Conservation (phyloP, 1,140 invertebrate species). For the Chrysopa pallens region DNA sequence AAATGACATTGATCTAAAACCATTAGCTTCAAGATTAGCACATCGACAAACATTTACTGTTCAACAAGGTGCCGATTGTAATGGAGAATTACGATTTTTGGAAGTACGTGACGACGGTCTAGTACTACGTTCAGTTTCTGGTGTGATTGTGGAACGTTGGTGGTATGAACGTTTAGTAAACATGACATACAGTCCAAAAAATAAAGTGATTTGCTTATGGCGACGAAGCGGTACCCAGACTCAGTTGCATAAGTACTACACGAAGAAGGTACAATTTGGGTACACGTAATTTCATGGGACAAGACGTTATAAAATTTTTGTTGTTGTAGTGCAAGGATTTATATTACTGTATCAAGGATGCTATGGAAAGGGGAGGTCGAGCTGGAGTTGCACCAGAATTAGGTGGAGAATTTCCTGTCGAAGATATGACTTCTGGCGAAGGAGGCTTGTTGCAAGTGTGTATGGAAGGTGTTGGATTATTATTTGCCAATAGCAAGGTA, state of each 20-base stretch:
- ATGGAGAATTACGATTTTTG: slow-evolving; percentile 86
- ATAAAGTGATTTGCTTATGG: slow-evolving; percentile 92
- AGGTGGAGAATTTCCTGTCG: slow-evolving; percentile 96
- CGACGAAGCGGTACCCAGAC: slow-evolving; percentile 75
- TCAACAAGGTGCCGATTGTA: slow-evolving; percentile 79
- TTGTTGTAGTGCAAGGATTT: slow-evolving; percentile 84
- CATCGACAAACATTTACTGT: slow-evolving; percentile 97
- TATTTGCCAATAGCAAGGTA: slow-evolving; percentile 99
- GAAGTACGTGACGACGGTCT: slow-evolving; percentile 97
- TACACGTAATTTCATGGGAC: background rate
- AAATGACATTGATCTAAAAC: slow-evolving; percentile 93
- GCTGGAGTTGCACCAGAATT: slow-evolving; percentile 72
- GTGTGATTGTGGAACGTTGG: slow-evolving; percentile 91
- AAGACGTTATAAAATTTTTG: background rate
- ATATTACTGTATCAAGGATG: slow-evolving; percentile 96
- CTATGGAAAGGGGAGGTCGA: slow-evolving; percentile 89
- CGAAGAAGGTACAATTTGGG: slow-evolving; percentile 75
- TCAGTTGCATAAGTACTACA: slow-evolving; percentile 96
- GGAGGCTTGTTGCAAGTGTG: slow-evolving; percentile 96
- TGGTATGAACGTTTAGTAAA: slow-evolving; percentile 98
- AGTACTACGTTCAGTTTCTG: slow-evolving; percentile 66
- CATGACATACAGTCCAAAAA: slow-evolving; percentile 99
- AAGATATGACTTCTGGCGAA: slow-evolving; percentile 90
- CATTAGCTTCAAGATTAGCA: slow-evolving; percentile 74
- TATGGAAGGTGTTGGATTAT: slow-evolving; percentile 95